Base-by-base conservation (phyloP, 2,888 invertebrate species). In the Allacma fusca region DNA sequence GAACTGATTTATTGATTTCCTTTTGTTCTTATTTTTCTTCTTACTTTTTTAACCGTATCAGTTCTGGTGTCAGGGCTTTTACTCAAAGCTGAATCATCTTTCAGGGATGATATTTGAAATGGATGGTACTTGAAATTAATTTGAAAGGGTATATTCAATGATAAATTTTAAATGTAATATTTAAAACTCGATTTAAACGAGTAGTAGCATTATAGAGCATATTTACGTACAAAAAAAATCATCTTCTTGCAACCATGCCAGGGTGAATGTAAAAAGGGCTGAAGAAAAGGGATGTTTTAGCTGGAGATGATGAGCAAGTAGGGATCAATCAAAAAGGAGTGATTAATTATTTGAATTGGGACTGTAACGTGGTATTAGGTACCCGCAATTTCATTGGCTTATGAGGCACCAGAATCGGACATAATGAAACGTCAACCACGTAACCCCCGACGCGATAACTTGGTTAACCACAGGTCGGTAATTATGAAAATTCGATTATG, bases 321-420 rank as follows among this genome's bases (percentile, higher is more conserved):
- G 28, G 24, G 65, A 65, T 19, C 12, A 24, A 65, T 28, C 1
- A 65, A 28, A 12, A 65, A 28, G 26, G 19, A 9, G 43, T 40
- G 5, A 40, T 68, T 40, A 68, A 68, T 34, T 40, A 13, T 29
- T 12, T 67, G 67, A 34, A 34, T 68, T 68, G 40, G 68, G 34
- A 68, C 34, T 68, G 62, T 24, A 68, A 68, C n/a, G 23, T 68
- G 29, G 28, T 40, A 26, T 44, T 79, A 82, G 82, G 81, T 82
- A 78, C 82, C 82, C 73, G 82, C 82, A 75, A 82, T 82, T 80
- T 81, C 81, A 77, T 64, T 79, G 57, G 95, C 96, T 86, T 96
- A 96, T 89, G 96, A 96, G 90, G 90, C 91, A 86, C 93, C 95
- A 82, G 96, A 96, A 88, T 92, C 94, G 85, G 96, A 96, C 90